Evolutionary conservation across 2,888 invertebrate genomes (phyloP).

Genomic region (Dasysyrphus tricinctus): DNA sequence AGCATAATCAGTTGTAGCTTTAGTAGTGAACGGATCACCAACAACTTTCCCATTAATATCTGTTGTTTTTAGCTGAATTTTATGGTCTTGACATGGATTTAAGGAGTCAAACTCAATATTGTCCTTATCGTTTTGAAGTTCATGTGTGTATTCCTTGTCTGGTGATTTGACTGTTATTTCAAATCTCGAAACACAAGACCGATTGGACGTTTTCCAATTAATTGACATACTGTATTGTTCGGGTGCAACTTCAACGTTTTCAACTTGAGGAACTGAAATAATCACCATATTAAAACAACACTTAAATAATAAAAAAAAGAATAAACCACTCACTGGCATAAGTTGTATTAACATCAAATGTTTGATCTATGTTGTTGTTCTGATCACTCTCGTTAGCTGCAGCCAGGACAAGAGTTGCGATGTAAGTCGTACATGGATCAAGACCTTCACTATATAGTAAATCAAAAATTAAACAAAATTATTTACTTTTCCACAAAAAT

Average conservation of each 20-base stretch:
- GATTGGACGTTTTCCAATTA: constrained; percentile 78
- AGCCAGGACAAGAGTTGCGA: constrained; percentile 76
- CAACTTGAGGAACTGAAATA: constrained; percentile 45
- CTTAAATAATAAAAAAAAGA: not conserved
- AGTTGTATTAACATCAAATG: constrained; percentile 76
- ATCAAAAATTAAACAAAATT: not conserved
- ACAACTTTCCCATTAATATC: constrained; percentile 76
- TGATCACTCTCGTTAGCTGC: constrained; percentile 50
- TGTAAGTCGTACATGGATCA: constrained; percentile 80
- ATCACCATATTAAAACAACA: not conserved
- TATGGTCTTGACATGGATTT: constrained; percentile 78
- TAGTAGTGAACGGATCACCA: constrained; percentile 66
- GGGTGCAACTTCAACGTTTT: constrained; percentile 14
- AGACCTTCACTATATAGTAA: constrained; percentile 77
- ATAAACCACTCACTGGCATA: constrained; percentile 77
- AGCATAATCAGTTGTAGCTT: constrained; percentile 76
- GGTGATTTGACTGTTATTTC: constrained; percentile 76
- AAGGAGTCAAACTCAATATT: constrained; percentile 74
- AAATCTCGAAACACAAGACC: constrained; percentile 78
- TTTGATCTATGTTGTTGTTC: constrained; percentile 61
- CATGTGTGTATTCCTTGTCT: constrained; percentile 62
- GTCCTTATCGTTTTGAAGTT: constrained; percentile 76
- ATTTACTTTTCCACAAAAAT: not conserved
- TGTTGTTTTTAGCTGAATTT: constrained; percentile 77
- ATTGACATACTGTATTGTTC: constrained; percentile 65